phyloP scores from a whole-genome alignment of 37 sponge, comb jelly and placozoan genomes.

The Sycon ciliatum region DNA sequence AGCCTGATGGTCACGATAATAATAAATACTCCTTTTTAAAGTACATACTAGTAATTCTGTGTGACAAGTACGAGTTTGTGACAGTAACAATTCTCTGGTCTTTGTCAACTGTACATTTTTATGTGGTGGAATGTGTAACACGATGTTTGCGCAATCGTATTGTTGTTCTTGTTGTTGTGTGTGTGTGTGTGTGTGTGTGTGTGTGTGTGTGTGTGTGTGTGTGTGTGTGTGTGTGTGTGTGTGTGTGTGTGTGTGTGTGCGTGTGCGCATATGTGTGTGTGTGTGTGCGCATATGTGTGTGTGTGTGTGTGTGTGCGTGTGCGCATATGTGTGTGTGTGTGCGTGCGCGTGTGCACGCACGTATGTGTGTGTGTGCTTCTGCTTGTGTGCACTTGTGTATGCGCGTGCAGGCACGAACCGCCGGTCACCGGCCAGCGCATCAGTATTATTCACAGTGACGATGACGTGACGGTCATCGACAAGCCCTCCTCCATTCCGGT shows the following conservation, averaged over 20 bases:
- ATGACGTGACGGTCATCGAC: constrained; percentile 65
- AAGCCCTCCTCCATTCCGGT: constrained; percentile 92
- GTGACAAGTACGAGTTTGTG: too few species aligned
- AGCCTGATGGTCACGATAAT: too few species aligned
- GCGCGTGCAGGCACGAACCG: constrained; percentile 68
- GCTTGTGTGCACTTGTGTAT: neutral
- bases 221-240: neutral
- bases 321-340: neutral
- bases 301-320: neutral
- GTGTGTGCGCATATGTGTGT: neutral
- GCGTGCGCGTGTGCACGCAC: neutral
- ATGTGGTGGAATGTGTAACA: too few species aligned
- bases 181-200: neutral
- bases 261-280: neutral
- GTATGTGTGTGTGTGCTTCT: neutral
- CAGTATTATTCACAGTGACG: constrained; percentile 42
- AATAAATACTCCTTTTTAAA: too few species aligned
- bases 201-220: neutral
- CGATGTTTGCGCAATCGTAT: too few species aligned
- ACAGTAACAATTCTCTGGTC: too few species aligned
- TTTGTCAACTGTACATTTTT: too few species aligned
- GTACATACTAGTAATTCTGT: too few species aligned
- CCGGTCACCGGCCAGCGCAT: constrained; percentile 64
- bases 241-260: neutral
- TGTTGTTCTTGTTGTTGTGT: neutral